Evolutionary conservation across 1,140 invertebrate genomes (phyloP), one percentile per base, ranked within the genome.

Genomic region (Hycleus cichorii): DNA sequence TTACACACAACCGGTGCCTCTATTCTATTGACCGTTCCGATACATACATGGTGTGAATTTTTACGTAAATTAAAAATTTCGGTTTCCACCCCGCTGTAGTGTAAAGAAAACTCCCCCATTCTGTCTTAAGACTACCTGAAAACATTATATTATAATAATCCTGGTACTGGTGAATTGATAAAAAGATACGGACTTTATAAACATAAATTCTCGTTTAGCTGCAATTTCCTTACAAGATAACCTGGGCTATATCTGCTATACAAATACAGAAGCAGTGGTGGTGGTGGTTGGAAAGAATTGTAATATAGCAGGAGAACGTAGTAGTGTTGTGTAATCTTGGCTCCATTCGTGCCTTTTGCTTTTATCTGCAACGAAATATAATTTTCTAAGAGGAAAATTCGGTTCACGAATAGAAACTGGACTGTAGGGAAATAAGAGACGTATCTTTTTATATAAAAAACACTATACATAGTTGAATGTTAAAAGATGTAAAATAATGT

Each of bases 401-500:
- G 58, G 56, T 67, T 64, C 60, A 52, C 57, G 63, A 67, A 61
- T 58, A 55, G 57, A 69, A 32, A 69, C 67, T 67, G 67, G 65
- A 67, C 67, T 69, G 63, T 63, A 60, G 67, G 67, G 67, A 69
- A 69, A 69, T 69, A 67, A 67, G 60, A 59, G 48, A 59, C 7
- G 4, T 63, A 62, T 66, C 63, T 65, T 62, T 56, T 7, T 32
- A 32, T 32, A 32, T 32, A 32, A 5, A 32, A 32, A 32, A 32
- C 7, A 32, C 32, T 32, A 32, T 32, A 32, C 7, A 7, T 7
- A 7, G 62, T 63, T 63, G 56, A 66, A 69, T 65, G 65, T 65
- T 70, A 64, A 66, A 70, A 67, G 64, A 70, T 70, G 68, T 67
- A 70, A 67, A 69, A 58, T 67, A 67, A 65, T 65, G 62, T 57